Base-by-base conservation (phyloP, 1,140 invertebrate genomes). In the Eubasilissa regina region DNA sequence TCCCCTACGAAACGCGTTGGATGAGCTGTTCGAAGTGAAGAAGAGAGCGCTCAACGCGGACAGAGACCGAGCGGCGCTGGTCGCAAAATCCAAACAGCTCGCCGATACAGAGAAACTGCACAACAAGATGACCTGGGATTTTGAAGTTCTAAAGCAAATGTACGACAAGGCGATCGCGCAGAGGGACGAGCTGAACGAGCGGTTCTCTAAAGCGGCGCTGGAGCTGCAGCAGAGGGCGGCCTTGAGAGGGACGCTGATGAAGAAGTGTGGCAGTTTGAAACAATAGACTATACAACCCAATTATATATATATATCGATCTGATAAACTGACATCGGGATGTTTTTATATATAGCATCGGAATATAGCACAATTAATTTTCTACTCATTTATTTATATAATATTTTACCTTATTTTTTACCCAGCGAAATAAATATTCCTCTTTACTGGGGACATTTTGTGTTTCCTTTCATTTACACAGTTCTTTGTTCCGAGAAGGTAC, bases 151-250 rank as follows among this genome's bases (percentile, higher is more conserved):
- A 0, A 56, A 74, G 15, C 70, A 56, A 13, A 56, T 13, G 43
- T 74, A 74, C n/a, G 70, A 74, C 84, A 92, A 94, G 80, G 92
- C 96, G 53, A 81, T 86, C 79, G 87, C 87, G 10, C 96, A 97
- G 86, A 91, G 95, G 48, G 94, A 97, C 84, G 93, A 95, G 60
- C 85, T 97, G 21, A 94, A 96, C 84, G 87, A 91, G 9, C 92
- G 93, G 86, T 97, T 97, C 86, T 91, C 95, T 12, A 92, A 93
- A 68, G 94, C 95, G 1, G 93, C 97, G 75, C 87, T 96, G 19
- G 95, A 97, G 85, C 90, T 97, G 6, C 95, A 97, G 87, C 95
- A 97, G 85, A 95, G 95, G 85, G 93, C 94, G 0, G 93, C 92
- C 21, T 77, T 89, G 60, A 87, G 87, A 75, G 86, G 86, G 4